Base-by-base conservation (phyloP, 2,113 vertebrate genomes). In the Dolichotis patagonum region DNA sequence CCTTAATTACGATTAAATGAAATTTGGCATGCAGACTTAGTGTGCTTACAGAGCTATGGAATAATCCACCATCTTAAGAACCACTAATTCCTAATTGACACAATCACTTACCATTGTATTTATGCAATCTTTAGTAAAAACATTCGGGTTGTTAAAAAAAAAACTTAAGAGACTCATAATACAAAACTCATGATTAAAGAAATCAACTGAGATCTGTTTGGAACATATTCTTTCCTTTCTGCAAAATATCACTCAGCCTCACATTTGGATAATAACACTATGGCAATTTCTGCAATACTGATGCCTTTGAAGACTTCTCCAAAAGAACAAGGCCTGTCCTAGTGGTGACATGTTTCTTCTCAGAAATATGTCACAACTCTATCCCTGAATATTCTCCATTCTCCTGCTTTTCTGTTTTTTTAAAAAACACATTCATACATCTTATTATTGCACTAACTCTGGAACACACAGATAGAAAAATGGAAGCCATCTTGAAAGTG, bases 41-140 rank as follows among this genome's bases (percentile, higher is more conserved):
- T 91, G 54, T 78, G 60, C 52, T 75, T 91, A 93, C 43, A 90
- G 78, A 97, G 73, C 85, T 97, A 90, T 46, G 13, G 24, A 94
- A 78, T 69, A 96, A 97, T 89, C 86, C 85, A 91, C 35, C 73
- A 78, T 49, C 94, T 96, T 83, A 97, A 73, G 88, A 97, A 96
- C 32, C 62, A 22, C 71, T 94, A 85, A 96, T 63, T 98, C 96
- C 90, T 98, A 92, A 96, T 96, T 98, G 96, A 94, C 67, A 94
- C 46, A 71, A 12, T 30, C 77, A 82, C 75, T 94, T 93, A 86
- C 91, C 94, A 90, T 75, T 97, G 69, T 82, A 89, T 96, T 97
- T 97, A 96, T 84, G 92, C n/a, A 97, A 52, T 85, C 20, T 96
- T 97, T 81, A 85, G 77, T 95, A 63, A 94, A 96, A 97, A 95